Evolutionary conservation across 2,888 invertebrate genomes (phyloP).

Genomic region (Tipula confusa): DNA sequence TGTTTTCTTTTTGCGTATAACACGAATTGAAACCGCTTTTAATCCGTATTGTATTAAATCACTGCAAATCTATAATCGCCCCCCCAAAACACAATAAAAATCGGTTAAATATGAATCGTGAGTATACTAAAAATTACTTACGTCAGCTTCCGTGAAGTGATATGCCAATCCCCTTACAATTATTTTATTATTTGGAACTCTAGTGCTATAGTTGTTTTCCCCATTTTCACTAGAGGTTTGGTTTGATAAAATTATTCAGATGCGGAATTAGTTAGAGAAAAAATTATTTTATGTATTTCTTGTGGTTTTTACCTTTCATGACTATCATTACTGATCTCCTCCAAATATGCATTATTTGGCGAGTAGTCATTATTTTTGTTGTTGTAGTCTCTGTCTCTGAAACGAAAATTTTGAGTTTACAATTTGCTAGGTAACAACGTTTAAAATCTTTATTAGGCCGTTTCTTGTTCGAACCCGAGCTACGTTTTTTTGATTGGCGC

Average conservation of each 20-base stretch:
- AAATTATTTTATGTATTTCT: neutral
- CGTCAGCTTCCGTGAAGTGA: constrained; percentile 73
- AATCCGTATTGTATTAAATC: constrained; percentile 70
- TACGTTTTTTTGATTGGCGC: too few species aligned
- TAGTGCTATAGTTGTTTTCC: constrained; percentile 47
- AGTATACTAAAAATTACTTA: constrained; percentile 49
- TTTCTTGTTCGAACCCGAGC: too few species aligned
- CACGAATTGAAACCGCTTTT: constrained; percentile 72
- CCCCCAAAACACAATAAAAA: too few species aligned
- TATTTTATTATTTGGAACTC: constrained; percentile 65
- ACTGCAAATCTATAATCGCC: constrained; percentile 63
- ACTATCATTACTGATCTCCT: constrained; percentile 31
- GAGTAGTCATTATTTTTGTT: neutral
- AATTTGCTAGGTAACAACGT: too few species aligned
- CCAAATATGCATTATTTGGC: constrained; percentile 26
- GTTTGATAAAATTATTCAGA: neutral
- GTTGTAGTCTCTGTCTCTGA: constrained; percentile 32
- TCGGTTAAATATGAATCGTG: neutral
- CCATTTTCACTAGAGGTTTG: neutral
- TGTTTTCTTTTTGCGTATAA: constrained; percentile 79
- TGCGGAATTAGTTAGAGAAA: neutral
- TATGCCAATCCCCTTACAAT: constrained; percentile 70
- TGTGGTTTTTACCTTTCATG: constrained; percentile 35
- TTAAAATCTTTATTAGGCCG: too few species aligned
- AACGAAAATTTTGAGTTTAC: too few species aligned